phyloP scores from a whole-genome alignment of 1,140 invertebrate species.

The Drosophila pseudoananassae region DNA sequence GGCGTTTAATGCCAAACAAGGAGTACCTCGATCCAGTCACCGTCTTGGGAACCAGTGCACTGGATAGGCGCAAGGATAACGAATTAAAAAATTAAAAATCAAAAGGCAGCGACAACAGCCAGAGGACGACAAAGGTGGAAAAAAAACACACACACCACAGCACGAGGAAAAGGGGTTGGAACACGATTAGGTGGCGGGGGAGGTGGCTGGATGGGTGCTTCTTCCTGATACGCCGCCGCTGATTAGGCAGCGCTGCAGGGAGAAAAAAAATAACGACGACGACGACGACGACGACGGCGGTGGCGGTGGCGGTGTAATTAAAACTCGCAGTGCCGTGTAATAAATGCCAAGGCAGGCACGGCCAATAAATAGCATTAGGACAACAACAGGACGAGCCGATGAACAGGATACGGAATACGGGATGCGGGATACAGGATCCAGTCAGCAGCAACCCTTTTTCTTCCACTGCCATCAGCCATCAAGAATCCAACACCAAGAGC shows the following conservation, averaged over 20 bases:
- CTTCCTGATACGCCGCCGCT: constrained; percentile 66
- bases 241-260: constrained; percentile 75
- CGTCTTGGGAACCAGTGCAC: background rate
- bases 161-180: constrained; percentile 66
- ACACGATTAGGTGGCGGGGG: constrained; percentile 66
- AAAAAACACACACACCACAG: constrained; percentile 32
- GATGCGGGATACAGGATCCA: no score
- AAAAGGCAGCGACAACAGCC: constrained; percentile 72
- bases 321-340: constrained; percentile 76
- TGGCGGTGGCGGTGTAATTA: constrained; percentile 64
- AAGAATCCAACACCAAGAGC: background rate
- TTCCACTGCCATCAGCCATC: background rate
- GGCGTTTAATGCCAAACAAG: constrained; percentile 75
- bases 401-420: constrained; percentile 6
- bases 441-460: constrained; percentile 62
- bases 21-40: no score
- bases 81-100: constrained; percentile 83
- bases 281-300: no score
- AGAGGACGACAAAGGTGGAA: constrained; percentile 59
- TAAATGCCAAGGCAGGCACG: constrained; percentile 80
- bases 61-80: constrained; percentile 74
- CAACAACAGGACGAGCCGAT: constrained; percentile 38
- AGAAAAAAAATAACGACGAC: background rate
- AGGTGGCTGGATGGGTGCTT: constrained; percentile 8
- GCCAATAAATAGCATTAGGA: constrained; percentile 77